Conservation (phyloP, 2,888 invertebrate genomes). For the Margaritifera margaritifera region DNA sequence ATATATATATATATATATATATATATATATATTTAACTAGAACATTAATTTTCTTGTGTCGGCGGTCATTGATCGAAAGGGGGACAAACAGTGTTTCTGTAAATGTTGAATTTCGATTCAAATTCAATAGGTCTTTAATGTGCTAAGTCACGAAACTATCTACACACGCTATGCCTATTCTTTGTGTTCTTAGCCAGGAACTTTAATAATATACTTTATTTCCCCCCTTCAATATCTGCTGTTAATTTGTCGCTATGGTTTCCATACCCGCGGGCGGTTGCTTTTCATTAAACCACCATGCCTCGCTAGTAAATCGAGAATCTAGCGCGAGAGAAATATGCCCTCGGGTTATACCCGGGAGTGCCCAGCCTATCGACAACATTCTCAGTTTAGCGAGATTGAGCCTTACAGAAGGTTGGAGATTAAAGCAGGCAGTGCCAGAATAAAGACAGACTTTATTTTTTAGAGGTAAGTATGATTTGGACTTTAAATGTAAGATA, state of each 20-base stretch:
- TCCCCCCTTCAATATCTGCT: conserved; percentile 24
- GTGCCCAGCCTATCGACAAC: conserved; percentile 15
- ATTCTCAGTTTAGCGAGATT: conserved; percentile 8
- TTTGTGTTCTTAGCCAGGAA: background rate
- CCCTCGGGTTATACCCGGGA: conserved; percentile 40
- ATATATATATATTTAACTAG: too few species aligned
- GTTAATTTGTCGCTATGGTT: conserved; percentile 37
- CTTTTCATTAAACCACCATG: conserved; percentile 31
- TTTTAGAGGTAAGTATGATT: too few species aligned
- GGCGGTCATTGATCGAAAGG: too few species aligned
- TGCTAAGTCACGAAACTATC: too few species aligned
- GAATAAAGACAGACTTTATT: too few species aligned
- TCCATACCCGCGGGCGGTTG: conserved; percentile 19
- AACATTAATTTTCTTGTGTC: too few species aligned
- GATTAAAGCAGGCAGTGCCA: too few species aligned
- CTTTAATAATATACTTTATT: conserved; percentile 23
- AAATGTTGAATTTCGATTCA: too few species aligned
- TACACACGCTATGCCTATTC: background rate
- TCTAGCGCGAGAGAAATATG: conserved; percentile 41
- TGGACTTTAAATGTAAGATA: too few species aligned
- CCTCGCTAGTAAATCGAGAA: conserved; percentile 30
- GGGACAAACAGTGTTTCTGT: too few species aligned
- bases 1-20: too few species aligned
- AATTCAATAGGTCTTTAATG: too few species aligned
- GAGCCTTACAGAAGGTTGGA: background rate